Evolutionary conservation across 2,113 vertebrate genomes (phyloP), one percentile per base, ranked within the genome.

Genomic region (Cepphus grylle): DNA sequence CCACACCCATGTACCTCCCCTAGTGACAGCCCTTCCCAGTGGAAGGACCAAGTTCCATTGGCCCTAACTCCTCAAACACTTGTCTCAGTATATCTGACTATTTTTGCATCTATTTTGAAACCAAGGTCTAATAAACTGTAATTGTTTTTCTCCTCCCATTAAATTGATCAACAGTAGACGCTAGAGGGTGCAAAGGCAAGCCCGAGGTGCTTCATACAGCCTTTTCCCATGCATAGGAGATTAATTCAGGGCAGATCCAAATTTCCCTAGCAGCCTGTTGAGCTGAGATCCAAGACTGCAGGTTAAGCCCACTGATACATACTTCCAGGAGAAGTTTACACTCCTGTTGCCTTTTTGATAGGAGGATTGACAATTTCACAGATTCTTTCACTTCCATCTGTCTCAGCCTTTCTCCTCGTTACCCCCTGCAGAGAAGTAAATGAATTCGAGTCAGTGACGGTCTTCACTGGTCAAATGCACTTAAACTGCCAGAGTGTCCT

Each of bases 391-490:
- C 74, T 88, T 93, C 76, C 72, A 47, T 77, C 61, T 56, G 86
- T 77, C 86, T 95, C 83, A 78, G 74, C 17, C 53, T 79, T 80
- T 92, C 58, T 67, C 45, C 42, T 81, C 3, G 0, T 89, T 93
- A 74, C 91, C 55, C 8, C 97, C 95, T 79, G 70, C 76, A 91
- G 93, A 93, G 94, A 94, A 81, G 47, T 89, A 96, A 96, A 96
- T 96, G 67, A 97, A 94, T 91, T 71, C 2, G 2, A 87, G 56
- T 52, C 62, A 45, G 66, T 53, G 74, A 88, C 52, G 82, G 88
- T 88, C 77, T 94, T 88, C 80, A 36, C 77, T 0, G 13, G 81
- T 81, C 92, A 95, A 95, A 84, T 4, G 15, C 73, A 47, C 34
- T 94, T 70, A 85, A 66, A 76, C 50, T 71, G 65, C 65, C 1